Evolutionary conservation across 2,888 invertebrate species (phyloP).

Genomic region (Ophraella communa): DNA sequence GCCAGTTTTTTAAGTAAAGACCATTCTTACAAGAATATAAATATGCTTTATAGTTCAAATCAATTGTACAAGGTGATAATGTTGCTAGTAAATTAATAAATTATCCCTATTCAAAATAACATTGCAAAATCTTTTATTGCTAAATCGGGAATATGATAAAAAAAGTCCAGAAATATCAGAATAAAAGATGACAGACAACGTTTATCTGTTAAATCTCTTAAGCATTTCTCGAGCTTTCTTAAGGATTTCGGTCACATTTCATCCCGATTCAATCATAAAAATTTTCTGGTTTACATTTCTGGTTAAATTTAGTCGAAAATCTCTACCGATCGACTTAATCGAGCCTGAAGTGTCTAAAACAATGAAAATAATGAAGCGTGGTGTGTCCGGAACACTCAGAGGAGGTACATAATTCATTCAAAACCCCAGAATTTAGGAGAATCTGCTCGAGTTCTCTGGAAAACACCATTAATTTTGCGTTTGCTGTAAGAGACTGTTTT

Average conservation of each 20-base stretch:
- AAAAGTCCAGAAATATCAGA: too few relatives aligned
- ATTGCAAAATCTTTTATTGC: too few relatives aligned
- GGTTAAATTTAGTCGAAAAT: slow-evolving; percentile 16
- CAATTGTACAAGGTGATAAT: too few relatives aligned
- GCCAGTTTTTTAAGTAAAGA: too few relatives aligned
- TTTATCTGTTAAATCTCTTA: too few relatives aligned
- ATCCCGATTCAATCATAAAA: slow-evolving; percentile 1
- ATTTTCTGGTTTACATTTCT: slow-evolving; percentile 14
- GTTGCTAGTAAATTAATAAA: too few relatives aligned
- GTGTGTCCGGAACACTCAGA: slow-evolving; percentile 27
- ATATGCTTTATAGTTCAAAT: too few relatives aligned
- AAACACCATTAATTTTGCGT: slow-evolving; percentile 46
- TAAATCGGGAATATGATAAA: too few relatives aligned
- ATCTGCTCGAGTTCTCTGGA: slow-evolving; percentile 46
- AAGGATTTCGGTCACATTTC: not conserved
- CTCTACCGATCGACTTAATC: slow-evolving; percentile 13
- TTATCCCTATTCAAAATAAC: too few relatives aligned
- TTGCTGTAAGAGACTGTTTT: slow-evolving; percentile 42
- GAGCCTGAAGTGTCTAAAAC: slow-evolving; percentile 21
- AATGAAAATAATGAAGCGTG: slow-evolving; percentile 28
- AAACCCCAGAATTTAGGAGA: slow-evolving; percentile 39
- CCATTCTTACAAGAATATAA: too few relatives aligned
- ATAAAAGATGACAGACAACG: too few relatives aligned
- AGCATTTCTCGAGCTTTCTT: not conserved
- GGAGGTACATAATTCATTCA: slow-evolving; percentile 42